Base-by-base conservation (phyloP, 2,888 invertebrate genomes). In the Tubulanus polymorphus region DNA sequence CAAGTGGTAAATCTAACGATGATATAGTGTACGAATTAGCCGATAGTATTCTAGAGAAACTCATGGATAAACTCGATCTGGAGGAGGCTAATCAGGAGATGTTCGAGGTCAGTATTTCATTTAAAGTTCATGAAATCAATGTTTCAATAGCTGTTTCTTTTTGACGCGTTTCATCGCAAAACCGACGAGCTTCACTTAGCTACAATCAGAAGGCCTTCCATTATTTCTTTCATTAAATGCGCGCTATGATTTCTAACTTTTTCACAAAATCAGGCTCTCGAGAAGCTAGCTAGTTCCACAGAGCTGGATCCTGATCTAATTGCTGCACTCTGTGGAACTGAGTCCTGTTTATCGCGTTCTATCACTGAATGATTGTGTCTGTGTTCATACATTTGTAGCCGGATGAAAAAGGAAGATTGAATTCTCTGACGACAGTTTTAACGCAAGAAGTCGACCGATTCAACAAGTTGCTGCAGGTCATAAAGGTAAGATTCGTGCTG, bases 11-110 rank as follows among this genome's bases (percentile, higher is more conserved):
- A 77, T 85, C 90, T 18, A 85, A 86, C 63, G 85, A 93, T 68
- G 88, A 90, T 52, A 86, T 90, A 26, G 90, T 88, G 25, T 87
- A 85, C 76, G 87, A 91, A 52, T 80, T 90, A 27, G 88, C 91
- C 25, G 85, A 85, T 28, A 83, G 81, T 56, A 87, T 92, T n/a
- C 84, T 87, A 47, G 79, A 77, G 10, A 82, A 81, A 48, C 81
- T 91, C 3, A 72, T 83, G 15, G 75, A 76, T 1, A 83, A 84
- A 61, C 86, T 93, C 53, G 84, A 86, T 62, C 80, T 82, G 15
- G 85, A 87, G 3, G 82, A 83, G 28, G 85, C 88, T 37, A 84
- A 86, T 72, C 83, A 84, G 0, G 76, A 81, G 1, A 84, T 91
- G 55, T 77, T 79, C 66, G 72, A 74, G 66, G 73, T 70, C 46